Conservation (phyloP, 2,113 vertebrate genomes). For the Camelus bactrianus region DNA sequence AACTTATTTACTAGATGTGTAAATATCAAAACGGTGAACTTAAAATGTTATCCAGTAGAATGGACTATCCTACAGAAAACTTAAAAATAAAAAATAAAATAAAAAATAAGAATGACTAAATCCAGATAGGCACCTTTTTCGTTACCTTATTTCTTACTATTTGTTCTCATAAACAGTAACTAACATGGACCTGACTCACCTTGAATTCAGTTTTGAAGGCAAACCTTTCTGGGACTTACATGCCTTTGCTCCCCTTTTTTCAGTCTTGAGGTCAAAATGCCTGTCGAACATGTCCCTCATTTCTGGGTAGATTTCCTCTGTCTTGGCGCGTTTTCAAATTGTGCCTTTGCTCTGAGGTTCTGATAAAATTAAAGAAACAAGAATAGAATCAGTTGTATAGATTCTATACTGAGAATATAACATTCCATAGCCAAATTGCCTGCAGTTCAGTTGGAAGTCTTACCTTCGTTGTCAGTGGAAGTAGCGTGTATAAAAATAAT, state of each 20-base stretch:
- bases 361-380: conserved; percentile 30
- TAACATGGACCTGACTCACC: neutral
- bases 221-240: neutral
- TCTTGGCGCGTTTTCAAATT: neutral
- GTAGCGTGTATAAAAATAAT: neutral
- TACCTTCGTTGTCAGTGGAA: conserved; percentile 29
- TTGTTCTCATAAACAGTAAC: neutral
- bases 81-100: neutral
- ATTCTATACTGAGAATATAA: conserved; percentile 21
- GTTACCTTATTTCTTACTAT: neutral
- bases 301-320: neutral
- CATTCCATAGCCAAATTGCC: neutral
- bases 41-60: neutral
- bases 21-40: conserved; percentile 25
- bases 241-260: neutral
- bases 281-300: neutral
- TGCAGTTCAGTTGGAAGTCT: neutral
- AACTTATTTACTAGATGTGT: neutral
- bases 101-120: neutral
- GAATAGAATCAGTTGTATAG: neutral
- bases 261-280: neutral
- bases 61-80: neutral
- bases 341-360: neutral
- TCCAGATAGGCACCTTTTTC: neutral
- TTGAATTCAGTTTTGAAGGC: neutral